Percentiles rank a stretch among this genome's conserved stretches.
Evolutionary conservation across 2,113 vertebrate species (phyloP).

Genomic region (Collichthys lucidus): DNA sequence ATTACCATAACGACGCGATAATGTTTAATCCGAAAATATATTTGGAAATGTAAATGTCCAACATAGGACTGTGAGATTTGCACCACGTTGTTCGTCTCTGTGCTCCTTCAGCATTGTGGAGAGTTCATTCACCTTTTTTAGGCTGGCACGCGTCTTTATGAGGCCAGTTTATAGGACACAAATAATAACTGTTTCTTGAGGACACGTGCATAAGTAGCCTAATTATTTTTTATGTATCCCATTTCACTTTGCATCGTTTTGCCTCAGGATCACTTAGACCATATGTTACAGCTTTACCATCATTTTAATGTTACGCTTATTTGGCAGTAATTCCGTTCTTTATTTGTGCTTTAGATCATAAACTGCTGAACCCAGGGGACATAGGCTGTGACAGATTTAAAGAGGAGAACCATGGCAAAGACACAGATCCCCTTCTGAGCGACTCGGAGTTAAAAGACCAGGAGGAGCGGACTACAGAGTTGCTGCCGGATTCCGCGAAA

Average conservation of each 20-base stretch:
- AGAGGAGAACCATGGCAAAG: slow-evolving; percentile 84
- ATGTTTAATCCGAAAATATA: slow-evolving; percentile 41
- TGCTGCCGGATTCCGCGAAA: slow-evolving; percentile 82
- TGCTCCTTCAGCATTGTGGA: slow-evolving; percentile 5
- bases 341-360: slow-evolving; percentile 81
- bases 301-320: slow-evolving; percentile 38
- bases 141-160: slow-evolving; percentile 31
- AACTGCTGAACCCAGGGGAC: slow-evolving; percentile 83
- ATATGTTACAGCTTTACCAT: slow-evolving; percentile 16
- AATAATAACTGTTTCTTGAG: slow-evolving; percentile 24
- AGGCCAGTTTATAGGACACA: slow-evolving; percentile 44
- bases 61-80: slow-evolving; percentile 1
- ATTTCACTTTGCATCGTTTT: slow-evolving; percentile 13
- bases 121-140: slow-evolving; percentile 26
- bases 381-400: slow-evolving; percentile 85
- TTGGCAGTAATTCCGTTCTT: slow-evolving; percentile 57
- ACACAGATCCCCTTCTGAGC: slow-evolving; percentile 87
- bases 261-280: slow-evolving; percentile 16
- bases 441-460: slow-evolving; percentile 94
- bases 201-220: slow-evolving; percentile 26
- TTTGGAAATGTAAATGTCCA: slow-evolving; percentile 8
- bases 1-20: slow-evolving; percentile 38
- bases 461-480: slow-evolving; percentile 87
- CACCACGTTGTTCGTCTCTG: slow-evolving; percentile 9
- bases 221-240: slow-evolving; percentile 44